Base-by-base conservation (phyloP, 2,797 vertebrate genomes). In the Ctenopoma kingsleyae region DNA sequence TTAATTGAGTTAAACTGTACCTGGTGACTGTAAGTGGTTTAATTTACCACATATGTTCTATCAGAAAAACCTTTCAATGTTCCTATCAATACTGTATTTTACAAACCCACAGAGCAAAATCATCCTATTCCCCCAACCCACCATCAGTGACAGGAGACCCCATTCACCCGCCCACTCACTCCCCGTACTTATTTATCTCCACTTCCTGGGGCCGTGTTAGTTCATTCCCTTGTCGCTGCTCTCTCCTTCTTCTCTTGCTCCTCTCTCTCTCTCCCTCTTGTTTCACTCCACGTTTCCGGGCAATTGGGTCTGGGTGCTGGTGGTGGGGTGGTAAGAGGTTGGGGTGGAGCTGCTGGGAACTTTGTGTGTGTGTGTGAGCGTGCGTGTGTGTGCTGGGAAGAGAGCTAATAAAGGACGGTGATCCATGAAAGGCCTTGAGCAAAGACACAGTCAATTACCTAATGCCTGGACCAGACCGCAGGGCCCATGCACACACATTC, bases 391-490 rank as follows among this genome's bases (percentile, higher is more conserved):
- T 87, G 89, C 90, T 92, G 90, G 93, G 91, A 94, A 93, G 91
- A 89, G 91, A 92, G 92, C 93, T 93, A 94, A 94, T 94, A 94
- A 94, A 94, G 92, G 91, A 94, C 90, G 91, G 91, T 94, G 93
- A 95, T 94, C 94, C 94, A 94, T 94, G 93, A 94, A 94, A 93
- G 93, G 93, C 94, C 93, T 94, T 94, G 92, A 93, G 92, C 91
- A 95, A 93, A 94, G 93, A 93, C 92, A 94, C 93, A 94, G 92
- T 95, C 94, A 95, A 94, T 95, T 94, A 94, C 92, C 93, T 95
- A 94, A 94, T 94, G 93, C 90, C 88, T 93, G 88, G 91, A 92
- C 92, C 89, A 88, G 89, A 91, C 89, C 88, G 89, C 86, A 85
- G 88, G 91, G 91, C 85, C 86, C 83, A 84, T 63, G 58, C 80